Conservation (phyloP, 2,888 invertebrate species). For the Calameuta idolon region DNA sequence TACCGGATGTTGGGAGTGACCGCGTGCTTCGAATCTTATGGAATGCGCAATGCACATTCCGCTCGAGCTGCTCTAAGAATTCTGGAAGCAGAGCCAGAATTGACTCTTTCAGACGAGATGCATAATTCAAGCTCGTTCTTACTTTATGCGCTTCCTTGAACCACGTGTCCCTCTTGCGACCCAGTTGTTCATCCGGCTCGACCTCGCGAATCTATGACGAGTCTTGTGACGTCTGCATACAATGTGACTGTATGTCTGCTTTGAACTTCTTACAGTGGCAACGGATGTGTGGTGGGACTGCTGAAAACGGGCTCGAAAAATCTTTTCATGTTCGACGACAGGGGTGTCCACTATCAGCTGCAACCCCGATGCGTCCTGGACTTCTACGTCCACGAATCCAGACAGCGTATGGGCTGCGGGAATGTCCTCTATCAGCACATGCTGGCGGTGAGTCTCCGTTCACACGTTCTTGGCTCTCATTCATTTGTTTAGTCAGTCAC, state of each 20-base stretch:
- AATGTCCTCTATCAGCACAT: constrained; percentile 87
- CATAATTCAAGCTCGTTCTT: not conserved
- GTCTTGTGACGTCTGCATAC: not conserved
- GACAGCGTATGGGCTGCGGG: constrained; percentile 89
- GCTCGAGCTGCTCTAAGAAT: not conserved
- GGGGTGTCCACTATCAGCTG: constrained; percentile 79
- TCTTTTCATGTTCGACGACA: constrained; percentile 84
- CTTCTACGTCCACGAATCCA: constrained; percentile 88
- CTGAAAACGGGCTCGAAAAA: constrained; percentile 92
- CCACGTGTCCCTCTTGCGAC: not conserved
- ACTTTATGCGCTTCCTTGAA: not conserved
- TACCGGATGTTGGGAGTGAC: not conserved
- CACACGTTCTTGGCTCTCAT: too few species aligned
- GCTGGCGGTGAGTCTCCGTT: constrained; percentile 75
- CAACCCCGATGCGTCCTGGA: constrained; percentile 91
- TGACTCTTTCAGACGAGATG: not conserved
- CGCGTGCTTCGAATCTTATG: not conserved
- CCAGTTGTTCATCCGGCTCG: not conserved
- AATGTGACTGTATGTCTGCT: constrained; percentile 14
- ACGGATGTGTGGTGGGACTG: constrained; percentile 81
- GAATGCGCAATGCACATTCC: not conserved
- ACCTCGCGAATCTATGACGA: not conserved
- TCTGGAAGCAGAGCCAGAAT: not conserved
- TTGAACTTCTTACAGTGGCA: constrained; percentile 71
- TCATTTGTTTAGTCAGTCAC: too few species aligned